Evolutionary conservation across 2,113 vertebrate genomes (phyloP), one percentile per base, ranked within the genome.

Genomic region (Malurus alboscapulatus): DNA sequence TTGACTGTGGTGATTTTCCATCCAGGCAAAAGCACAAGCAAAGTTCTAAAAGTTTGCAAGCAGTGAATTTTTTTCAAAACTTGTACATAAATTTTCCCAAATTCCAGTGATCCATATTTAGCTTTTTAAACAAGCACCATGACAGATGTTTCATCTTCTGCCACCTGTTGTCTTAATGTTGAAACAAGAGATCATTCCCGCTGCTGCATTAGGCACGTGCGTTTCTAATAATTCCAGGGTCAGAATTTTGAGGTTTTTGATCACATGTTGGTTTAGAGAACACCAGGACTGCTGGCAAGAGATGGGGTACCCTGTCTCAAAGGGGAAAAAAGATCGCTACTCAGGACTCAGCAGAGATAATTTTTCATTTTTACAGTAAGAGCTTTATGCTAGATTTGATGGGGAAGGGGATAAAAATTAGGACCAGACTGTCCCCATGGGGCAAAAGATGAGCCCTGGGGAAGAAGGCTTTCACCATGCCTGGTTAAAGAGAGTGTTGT

Each of bases 181-280:
- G 40, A 84, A 74, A 68, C 6, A 79, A 74, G 32, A 34, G 75
- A 8, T 34, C 1, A 0, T 44, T 80, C 80, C 20, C 24, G 9
- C 24, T 45, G 17, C 17, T 61, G 15, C 42, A 4, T 61, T 58
- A 65, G 25, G 50, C 25, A 47, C 1, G 0, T 1, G 9, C 14
- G 22, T 45, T 75, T 73, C 32, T 50, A 47, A 59, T 9, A 2
- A 80, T 24, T 62, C 30, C n/a, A 34, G 30, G 48, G 51, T 54
- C 51, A 2, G 0, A 13, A 36, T 45, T 59, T 25, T 22, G 12
- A 26, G 10, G 4, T 5, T 44, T 44, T 59, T 45, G 32, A 32
- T 76, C 30, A 51, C 19, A 8, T 1, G 0, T 42, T 0, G 0
- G 14, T 76, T 44, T 51, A 67, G 30, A 14, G 36, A 76, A 44